Conservation (phyloP, 2,113 vertebrate genomes). For the Herpailurus yagouaroundi region DNA sequence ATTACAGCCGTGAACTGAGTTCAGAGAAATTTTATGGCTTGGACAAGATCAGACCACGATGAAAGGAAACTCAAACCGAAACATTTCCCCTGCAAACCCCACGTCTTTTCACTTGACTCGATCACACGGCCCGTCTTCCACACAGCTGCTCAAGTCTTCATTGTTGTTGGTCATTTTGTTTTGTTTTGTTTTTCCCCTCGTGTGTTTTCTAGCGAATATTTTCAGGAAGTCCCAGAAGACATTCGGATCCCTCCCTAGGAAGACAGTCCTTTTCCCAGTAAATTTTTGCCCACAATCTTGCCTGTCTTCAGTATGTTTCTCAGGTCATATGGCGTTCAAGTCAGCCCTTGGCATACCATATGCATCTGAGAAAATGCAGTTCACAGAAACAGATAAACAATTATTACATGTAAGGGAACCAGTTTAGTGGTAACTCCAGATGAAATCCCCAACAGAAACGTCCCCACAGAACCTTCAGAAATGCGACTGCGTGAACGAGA, state of each 20-base stretch:
- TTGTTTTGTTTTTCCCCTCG: neutral
- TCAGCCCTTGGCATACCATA: neutral
- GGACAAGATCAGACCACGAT: neutral
- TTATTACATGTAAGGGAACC: neutral
- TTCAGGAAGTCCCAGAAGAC: neutral
- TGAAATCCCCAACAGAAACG: neutral
- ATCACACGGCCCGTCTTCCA: rapidly evolving
- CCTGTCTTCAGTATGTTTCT: neutral
- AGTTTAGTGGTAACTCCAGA: neutral
- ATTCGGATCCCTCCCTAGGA: too few species aligned
- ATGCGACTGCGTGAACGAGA: neutral
- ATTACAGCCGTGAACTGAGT: neutral
- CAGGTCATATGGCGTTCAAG: neutral
- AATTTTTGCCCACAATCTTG: neutral
- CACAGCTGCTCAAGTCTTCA: too few species aligned
- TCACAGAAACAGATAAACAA: neutral
- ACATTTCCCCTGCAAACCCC: neutral
- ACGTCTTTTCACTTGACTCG: neutral
- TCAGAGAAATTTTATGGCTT: neutral
- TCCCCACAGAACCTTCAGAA: neutral
- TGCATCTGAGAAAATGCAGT: neutral
- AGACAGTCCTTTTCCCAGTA: neutral
- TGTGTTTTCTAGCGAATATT: neutral
- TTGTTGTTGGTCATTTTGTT: neutral
- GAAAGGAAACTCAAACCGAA: constrained; percentile 1